Evolutionary conservation across 2,888 invertebrate species (phyloP).

Genomic region (Drosophila acutilabella): DNA sequence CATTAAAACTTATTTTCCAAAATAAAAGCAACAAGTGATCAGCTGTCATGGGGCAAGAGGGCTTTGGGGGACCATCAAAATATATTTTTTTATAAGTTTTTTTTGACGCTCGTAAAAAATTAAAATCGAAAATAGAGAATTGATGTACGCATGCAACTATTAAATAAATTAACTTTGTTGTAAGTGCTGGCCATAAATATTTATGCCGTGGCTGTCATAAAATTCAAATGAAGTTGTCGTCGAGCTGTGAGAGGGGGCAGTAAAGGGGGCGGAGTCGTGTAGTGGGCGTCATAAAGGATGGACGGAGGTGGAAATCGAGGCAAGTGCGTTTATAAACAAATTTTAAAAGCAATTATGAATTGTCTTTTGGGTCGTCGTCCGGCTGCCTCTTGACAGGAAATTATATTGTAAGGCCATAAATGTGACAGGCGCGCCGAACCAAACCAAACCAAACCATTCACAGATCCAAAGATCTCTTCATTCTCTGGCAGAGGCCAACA

Average conservation of each 20-base stretch:
- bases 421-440: constrained; percentile 51
- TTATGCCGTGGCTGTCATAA: constrained; percentile 66
- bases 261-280: not conserved
- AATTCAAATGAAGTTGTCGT: constrained; percentile 75
- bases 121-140: constrained; percentile 29
- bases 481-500: constrained; percentile 28
- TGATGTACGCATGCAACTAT: constrained; percentile 65
- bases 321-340: constrained; percentile 61
- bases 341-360: constrained; percentile 73
- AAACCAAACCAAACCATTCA: constrained; percentile 16
- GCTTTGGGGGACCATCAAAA: constrained; percentile 17
- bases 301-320: not conserved
- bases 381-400: constrained; percentile 69
- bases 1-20: constrained; percentile 44
- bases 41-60: not conserved
- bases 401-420: constrained; percentile 74
- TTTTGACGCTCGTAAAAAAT: constrained; percentile 45
- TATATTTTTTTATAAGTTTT: constrained; percentile 33
- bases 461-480: constrained; percentile 44
- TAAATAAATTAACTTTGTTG: constrained; percentile 77
- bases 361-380: constrained; percentile 56
- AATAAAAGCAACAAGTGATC: constrained; percentile 30
- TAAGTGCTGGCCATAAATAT: constrained; percentile 78
- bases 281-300: not conserved
- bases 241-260: not conserved